These are phyloP conservation scores for Zygogramma bicolorata DNA, from an alignment of 2,888 invertebrate genomes.

Conservation along the genomic window DNA sequence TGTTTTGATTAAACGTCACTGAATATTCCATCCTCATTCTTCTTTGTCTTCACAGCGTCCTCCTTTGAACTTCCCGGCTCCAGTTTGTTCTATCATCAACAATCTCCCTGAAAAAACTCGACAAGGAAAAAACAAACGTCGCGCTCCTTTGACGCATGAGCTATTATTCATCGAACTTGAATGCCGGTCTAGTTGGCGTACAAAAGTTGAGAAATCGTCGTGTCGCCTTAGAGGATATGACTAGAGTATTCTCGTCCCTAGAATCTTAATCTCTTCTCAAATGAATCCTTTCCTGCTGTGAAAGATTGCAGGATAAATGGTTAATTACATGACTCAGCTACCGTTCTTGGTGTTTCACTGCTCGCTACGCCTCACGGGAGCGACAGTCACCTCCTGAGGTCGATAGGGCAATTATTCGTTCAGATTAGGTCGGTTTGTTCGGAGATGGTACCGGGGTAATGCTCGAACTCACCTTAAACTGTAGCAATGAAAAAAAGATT, in stretches of 20 bases:
- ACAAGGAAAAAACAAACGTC: background rate
- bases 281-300: slow-evolving; percentile 46
- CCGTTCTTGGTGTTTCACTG: slow-evolving; percentile 49
- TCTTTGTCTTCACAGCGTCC: no score
- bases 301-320: slow-evolving; percentile 57
- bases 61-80: no score
- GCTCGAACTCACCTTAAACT: background rate
- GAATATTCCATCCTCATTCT: no score
- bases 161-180: background rate
- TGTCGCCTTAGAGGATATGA: background rate
- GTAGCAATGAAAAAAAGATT: no score
- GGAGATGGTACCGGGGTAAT: background rate
- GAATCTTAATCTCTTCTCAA: background rate
- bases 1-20: no score
- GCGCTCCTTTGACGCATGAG: background rate
- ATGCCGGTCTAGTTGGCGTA: background rate
- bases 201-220: background rate
- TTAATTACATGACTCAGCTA: slow-evolving; percentile 59
- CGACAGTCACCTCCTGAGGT: slow-evolving; percentile 39
- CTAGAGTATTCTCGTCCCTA: background rate
- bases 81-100: no score
- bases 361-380: slow-evolving; percentile 32
- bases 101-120: no score
- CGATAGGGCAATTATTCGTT: slow-evolving; percentile 41
- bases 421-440: slow-evolving; percentile 30